Base-by-base conservation (phyloP, 2,113 vertebrate genomes). In the Anolis carolinensis region DNA sequence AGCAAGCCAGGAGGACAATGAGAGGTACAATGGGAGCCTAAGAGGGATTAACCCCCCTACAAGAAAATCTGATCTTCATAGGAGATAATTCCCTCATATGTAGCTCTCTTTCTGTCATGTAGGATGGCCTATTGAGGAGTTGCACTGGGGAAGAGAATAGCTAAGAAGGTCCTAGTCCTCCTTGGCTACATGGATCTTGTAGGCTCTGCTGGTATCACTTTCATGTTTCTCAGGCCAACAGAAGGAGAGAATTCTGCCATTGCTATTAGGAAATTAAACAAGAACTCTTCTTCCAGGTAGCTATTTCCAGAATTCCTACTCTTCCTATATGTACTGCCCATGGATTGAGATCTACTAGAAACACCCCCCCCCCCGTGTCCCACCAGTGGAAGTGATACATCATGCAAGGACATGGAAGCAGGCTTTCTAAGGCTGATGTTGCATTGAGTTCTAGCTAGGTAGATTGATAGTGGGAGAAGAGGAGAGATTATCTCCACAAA, bases 1-100 rank as follows among this genome's bases (percentile, higher is more conserved):
- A 48, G 1, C 90, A 78, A 74, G 72, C 85, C 0, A 0, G 0
- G 14, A 0, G 0, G 14, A 94, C 90, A 94, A 92, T 20, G 36
- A 87, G 62, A 44, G 44, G 75, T 0, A 2, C 83, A 89, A 81
- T 27, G 23, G 80, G 36, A 89, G 83, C 52, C 0, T 82, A 32
- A 16, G 25, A 76, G 68, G 87, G 39, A 72, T 62, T 13, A 62
- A 79, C 48, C 52, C 55, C 55, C 48, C 65, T 30, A 27, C 55
- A 59, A 39, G 70, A 90, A 76, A 83, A 88, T 81, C 1, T 4
- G 1, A 88, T 88, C 87, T 79, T 86, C 14, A 3, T 0, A 7
- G 65, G 81, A 89, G 80, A 85, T 48, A 65, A 84, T 6, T 75
- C 1, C 0, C 0, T 89, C 55, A 70, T 44, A 70, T 1, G 1